These are phyloP conservation scores for Ctena decussata DNA, from an alignment of 2,888 invertebrate genomes.

Conservation along the genomic window DNA sequence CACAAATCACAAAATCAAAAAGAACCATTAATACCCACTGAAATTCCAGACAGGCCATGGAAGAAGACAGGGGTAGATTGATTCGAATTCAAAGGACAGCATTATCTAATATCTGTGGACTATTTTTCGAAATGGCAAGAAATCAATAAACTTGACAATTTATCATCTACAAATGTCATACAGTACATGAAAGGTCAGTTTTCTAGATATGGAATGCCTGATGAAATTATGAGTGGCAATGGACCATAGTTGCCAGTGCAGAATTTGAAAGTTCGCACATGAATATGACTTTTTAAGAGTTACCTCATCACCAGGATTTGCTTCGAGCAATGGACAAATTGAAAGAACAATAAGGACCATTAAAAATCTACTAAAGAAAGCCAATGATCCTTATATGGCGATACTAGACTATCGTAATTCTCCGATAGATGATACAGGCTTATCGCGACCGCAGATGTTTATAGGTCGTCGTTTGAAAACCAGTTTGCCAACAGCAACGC, in stretches of 20 bases:
- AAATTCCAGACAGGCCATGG: constrained; percentile 57
- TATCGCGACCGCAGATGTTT: constrained; percentile 23
- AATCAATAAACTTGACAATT: constrained; percentile 9
- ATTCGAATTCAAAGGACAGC: constrained; percentile 44
- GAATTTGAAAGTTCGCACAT: constrained; percentile 26
- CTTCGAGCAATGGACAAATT: constrained; percentile 32
- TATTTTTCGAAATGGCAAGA: constrained; percentile 55
- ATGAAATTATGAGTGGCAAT: constrained; percentile 38
- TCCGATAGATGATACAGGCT: constrained; percentile 18
- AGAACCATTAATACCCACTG: constrained; percentile 47
- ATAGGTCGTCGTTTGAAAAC: constrained; percentile 29
- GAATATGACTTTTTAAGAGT: constrained; percentile 25
- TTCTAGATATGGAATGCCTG: constrained; percentile 20
- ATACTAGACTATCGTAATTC: constrained; percentile 45
- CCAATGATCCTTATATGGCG: constrained; percentile 41
- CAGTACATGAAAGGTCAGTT: constrained; percentile 49
- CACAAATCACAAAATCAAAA: constrained; percentile 20
- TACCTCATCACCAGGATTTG: constrained; percentile 12
- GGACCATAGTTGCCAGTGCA: constrained; percentile 33
- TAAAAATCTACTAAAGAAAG: constrained; percentile 44
- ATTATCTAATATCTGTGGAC: constrained; percentile 53
- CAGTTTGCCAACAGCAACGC: constrained; percentile 9
- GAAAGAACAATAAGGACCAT: constrained; percentile 49
- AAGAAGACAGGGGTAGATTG: constrained; percentile 54
- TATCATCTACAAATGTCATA: too few species aligned